Evolutionary conservation across 2,888 invertebrate genomes (phyloP).

Genomic region (Eurytoma californica): DNA sequence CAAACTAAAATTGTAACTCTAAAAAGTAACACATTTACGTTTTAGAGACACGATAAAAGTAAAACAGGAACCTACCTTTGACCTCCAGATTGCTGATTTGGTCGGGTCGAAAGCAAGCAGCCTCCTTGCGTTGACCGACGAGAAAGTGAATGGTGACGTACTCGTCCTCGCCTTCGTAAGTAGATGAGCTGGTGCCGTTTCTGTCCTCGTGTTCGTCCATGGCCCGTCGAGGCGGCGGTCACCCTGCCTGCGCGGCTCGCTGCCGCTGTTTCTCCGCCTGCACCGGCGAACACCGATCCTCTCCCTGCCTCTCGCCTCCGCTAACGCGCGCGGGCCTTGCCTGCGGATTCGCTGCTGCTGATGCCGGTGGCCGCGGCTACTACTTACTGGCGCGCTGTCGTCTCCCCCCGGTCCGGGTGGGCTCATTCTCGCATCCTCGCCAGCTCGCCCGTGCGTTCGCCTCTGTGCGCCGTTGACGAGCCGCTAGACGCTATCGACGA

Average conservation of each 20-base stretch:
- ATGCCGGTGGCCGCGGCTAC: neutral
- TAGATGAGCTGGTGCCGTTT: slow-evolving; percentile 68
- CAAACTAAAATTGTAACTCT: no score
- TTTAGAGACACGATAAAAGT: neutral
- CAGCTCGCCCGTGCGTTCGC: slow-evolving; percentile 59
- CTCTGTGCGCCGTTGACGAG: slow-evolving; percentile 61
- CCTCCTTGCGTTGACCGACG: slow-evolving; percentile 69
- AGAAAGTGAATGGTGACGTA: slow-evolving; percentile 69
- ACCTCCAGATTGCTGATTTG: slow-evolving; percentile 71
- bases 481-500: slow-evolving; percentile 52
- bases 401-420: slow-evolving; percentile 60
- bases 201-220: slow-evolving; percentile 72
- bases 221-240: slow-evolving; percentile 60
- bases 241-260: neutral
- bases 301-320: neutral
- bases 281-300: neutral
- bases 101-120: slow-evolving; percentile 69
- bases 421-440: slow-evolving; percentile 74
- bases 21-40: no score
- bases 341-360: neutral
- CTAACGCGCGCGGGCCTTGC: neutral
- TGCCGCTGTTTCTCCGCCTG: neutral
- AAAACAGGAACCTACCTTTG: slow-evolving; percentile 62
- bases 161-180: slow-evolving; percentile 65
- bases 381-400: neutral